Evolutionary conservation across 2,888 invertebrate species (phyloP).

Genomic region (Lasioglossum calceatum): DNA sequence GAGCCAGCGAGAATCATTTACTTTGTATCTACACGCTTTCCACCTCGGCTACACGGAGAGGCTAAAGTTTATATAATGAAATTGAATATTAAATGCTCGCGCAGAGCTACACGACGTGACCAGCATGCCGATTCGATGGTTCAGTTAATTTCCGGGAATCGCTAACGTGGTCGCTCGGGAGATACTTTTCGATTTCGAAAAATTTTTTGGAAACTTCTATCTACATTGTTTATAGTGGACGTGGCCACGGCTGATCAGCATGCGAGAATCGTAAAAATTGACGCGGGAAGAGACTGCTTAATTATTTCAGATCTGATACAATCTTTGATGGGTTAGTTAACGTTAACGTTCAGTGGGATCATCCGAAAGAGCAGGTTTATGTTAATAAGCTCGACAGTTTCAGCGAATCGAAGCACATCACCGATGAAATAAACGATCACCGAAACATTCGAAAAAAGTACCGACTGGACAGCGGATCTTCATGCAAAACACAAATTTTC

Average conservation of each 20-base stretch:
- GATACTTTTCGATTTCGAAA: not conserved
- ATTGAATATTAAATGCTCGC: constrained; percentile 10
- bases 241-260: not conserved
- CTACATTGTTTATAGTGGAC: not conserved
- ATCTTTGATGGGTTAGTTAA: not conserved
- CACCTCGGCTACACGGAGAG: not conserved
- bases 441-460: not conserved
- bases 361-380: not conserved
- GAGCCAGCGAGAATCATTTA: constrained; percentile 25
- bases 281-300: not conserved
- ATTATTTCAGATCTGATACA: not conserved
- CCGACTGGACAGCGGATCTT: no score
- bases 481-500: no score
- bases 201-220: not conserved
- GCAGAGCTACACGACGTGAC: not conserved
- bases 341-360: not conserved
- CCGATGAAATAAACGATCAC: not conserved
- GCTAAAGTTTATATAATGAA: not conserved
- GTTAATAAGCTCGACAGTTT: not conserved
- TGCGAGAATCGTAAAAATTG: not conserved
- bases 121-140: not conserved
- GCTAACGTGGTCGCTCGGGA: not conserved
- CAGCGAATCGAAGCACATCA: not conserved
- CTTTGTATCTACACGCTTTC: constrained; percentile 2
- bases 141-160: not conserved